phyloP scores from a whole-genome alignment of 2,888 invertebrate genomes.

The Sarcophaga carnaria region DNA sequence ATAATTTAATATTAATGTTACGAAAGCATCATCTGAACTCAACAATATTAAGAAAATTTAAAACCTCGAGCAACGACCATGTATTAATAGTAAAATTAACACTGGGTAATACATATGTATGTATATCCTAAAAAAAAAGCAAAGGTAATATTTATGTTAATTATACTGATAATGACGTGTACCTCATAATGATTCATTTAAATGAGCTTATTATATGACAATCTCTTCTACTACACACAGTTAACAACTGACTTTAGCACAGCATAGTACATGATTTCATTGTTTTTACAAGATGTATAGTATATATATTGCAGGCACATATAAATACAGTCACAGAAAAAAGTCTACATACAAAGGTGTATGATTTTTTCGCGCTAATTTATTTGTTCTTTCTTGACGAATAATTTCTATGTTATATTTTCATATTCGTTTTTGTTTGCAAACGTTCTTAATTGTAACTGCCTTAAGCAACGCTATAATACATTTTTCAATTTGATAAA shows the following conservation, averaged over 20 bases:
- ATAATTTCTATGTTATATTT: too few species aligned
- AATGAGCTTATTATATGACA: conserved; percentile 60
- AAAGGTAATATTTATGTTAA: conserved; percentile 58
- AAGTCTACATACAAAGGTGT: too few species aligned
- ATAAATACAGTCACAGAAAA: too few species aligned
- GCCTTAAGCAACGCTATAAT: too few species aligned
- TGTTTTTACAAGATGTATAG: not conserved
- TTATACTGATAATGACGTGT: conserved; percentile 49
- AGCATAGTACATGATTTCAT: not conserved
- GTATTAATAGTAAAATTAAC: conserved; percentile 11
- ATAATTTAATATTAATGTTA: too few species aligned
- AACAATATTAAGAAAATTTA: too few species aligned
- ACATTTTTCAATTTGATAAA: too few species aligned
- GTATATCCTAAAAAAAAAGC: conserved; percentile 11
- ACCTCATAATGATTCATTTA: conserved; percentile 58
- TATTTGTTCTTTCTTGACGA: too few species aligned
- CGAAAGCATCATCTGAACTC: too few species aligned
- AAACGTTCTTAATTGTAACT: too few species aligned
- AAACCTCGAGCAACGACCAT: not conserved
- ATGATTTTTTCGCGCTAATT: too few species aligned
- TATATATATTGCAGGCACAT: not conserved
- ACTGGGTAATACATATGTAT: not conserved
- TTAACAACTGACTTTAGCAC: not conserved
- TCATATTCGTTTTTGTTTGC: too few species aligned
- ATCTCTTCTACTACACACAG: conserved; percentile 13